phyloP scores from a whole-genome alignment of 2,113 vertebrate species.

The Tyrannus savana region DNA sequence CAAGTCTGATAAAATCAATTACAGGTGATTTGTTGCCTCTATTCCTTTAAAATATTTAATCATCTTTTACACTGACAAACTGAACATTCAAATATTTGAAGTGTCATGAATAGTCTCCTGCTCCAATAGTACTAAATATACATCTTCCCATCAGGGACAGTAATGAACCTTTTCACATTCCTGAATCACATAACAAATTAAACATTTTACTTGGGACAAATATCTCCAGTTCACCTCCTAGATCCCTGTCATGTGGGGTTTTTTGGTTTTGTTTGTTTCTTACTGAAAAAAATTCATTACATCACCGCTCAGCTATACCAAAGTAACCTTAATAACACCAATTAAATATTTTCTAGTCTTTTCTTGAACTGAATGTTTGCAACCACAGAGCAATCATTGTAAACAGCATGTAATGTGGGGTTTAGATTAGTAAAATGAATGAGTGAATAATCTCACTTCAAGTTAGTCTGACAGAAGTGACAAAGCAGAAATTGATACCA shows the following conservation, averaged over 20 bases:
- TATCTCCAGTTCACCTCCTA: not conserved
- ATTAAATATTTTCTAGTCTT: not conserved
- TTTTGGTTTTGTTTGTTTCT: not conserved
- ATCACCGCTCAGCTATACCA: not conserved
- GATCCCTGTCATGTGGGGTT: not conserved
- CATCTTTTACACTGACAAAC: not conserved
- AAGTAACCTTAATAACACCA: not conserved
- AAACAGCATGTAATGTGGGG: not conserved
- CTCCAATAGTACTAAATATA: not conserved
- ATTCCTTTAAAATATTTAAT: not conserved
- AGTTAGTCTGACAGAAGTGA: not conserved
- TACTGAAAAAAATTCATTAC: not conserved
- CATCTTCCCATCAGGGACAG: not conserved
- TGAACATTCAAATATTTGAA: not conserved
- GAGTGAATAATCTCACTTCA: not conserved
- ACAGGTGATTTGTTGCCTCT: not conserved
- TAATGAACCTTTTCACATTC: not conserved
- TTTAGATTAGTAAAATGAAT: not conserved
- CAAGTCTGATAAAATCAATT: not conserved
- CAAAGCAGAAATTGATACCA: constrained; percentile 76
- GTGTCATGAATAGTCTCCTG: not conserved
- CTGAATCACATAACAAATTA: not conserved
- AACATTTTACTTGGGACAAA: not conserved
- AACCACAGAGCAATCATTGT: not conserved
- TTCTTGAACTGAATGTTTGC: not conserved